Percentiles rank a stretch among this genome's conserved stretches.
phyloP scores from a whole-genome alignment of 35 echinoderm and acorn worm species.

The Acanthaster planci region DNA sequence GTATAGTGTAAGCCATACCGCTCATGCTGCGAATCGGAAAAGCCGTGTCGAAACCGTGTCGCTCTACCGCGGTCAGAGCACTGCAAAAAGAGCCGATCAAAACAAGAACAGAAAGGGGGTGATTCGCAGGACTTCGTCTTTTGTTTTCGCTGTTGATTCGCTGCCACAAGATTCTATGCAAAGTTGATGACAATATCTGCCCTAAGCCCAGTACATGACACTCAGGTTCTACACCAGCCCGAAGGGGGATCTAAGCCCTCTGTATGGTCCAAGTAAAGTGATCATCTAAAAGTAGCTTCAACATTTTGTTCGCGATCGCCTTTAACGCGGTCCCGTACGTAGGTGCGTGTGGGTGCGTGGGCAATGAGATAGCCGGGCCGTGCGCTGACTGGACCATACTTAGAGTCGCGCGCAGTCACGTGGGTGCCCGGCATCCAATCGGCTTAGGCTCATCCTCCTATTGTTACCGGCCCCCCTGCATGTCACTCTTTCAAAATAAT shows the following conservation, averaged over 20 bases:
- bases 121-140: neutral
- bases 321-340: neutral
- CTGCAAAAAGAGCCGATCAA: neutral
- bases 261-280: slow-evolving; percentile 18
- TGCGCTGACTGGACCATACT: slow-evolving; percentile 27
- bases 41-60: slow-evolving; percentile 6
- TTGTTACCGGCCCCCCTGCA: neutral
- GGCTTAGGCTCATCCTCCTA: slow-evolving; percentile 24
- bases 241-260: neutral
- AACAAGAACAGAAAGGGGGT: neutral
- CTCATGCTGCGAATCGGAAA: slow-evolving; percentile 4
- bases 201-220: neutral
- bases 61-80: neutral
- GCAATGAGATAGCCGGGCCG: neutral
- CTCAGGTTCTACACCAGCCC: neutral
- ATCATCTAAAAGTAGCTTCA: slow-evolving; percentile 9
- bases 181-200: neutral
- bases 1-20: slow-evolving; percentile 46
- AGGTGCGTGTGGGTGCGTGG: neutral
- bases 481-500: slow-evolving; percentile 3
- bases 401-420: neutral
- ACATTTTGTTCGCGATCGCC: slow-evolving; percentile 13
- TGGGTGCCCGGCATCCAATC: slow-evolving; percentile 5
- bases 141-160: neutral
- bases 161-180: neutral